Evolutionary conservation across 2,797 vertebrate genomes (phyloP).

Genomic region (Eurystomus glaucurus): DNA sequence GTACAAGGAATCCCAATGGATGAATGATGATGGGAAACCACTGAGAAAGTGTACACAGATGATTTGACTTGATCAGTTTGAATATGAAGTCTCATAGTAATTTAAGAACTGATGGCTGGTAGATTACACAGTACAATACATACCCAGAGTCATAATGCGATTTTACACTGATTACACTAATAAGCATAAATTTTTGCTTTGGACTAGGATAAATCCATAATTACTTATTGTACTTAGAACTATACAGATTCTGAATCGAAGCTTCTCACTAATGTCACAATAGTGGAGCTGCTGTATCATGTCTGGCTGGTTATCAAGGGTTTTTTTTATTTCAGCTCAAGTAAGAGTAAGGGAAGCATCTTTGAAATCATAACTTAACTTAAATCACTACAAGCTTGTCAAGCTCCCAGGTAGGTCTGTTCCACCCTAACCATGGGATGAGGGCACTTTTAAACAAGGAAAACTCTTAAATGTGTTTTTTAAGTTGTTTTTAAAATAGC

Average conservation of each 20-base stretch:
- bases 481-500: neutral
- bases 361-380: neutral
- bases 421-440: neutral
- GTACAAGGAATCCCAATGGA: neutral
- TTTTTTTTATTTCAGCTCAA: neutral
- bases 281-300: neutral
- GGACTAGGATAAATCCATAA: neutral
- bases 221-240: neutral
- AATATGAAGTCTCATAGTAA: neutral
- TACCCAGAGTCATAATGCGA: neutral
- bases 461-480: neutral
- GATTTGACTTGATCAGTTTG: neutral
- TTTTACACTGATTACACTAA: neutral
- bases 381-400: neutral
- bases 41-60: neutral
- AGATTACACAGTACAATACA: neutral
- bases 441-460: neutral
- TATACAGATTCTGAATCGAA: neutral
- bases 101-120: neutral
- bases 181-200: neutral
- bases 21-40: neutral
- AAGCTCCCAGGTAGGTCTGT: neutral
- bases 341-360: neutral
- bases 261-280: neutral
- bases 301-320: neutral